A percentile compares a stretch with the other conserved stretches of the same genome.
Evolutionary conservation across 2,113 vertebrate species (phyloP).

Genomic region (Philantomba maxwellii): DNA sequence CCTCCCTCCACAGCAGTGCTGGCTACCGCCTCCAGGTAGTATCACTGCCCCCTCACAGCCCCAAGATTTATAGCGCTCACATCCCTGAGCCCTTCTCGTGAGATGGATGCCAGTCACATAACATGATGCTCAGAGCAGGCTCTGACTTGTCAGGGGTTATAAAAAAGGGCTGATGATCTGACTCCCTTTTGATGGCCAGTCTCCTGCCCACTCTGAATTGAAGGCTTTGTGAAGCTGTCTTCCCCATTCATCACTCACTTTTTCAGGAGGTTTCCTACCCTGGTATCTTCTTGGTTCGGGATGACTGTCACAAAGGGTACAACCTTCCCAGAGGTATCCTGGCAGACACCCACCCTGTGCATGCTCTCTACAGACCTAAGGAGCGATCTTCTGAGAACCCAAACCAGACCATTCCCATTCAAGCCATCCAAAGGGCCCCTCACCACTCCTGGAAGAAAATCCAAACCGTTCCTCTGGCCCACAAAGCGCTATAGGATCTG

Average conservation of each 20-base stretch:
- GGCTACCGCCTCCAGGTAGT: accelerated
- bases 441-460: neutral
- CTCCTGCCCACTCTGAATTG: neutral
- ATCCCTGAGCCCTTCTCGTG: neutral
- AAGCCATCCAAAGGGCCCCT: neutral
- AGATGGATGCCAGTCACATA: neutral
- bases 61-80: neutral
- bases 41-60: accelerated
- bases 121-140: neutral
- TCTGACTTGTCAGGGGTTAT: neutral
- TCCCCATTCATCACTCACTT: neutral
- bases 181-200: neutral
- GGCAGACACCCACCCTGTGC: neutral
- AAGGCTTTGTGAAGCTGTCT: neutral
- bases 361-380: neutral
- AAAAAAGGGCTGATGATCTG: neutral
- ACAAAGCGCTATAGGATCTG: neutral
- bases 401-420: neutral
- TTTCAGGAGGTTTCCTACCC: too few species aligned
- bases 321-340: neutral
- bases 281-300: neutral
- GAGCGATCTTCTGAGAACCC: neutral
- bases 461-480: neutral
- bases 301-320: neutral
- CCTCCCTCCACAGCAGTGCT: neutral